Conservation (phyloP, 2,888 invertebrate genomes). For the Orthonychiurus folsomi region DNA sequence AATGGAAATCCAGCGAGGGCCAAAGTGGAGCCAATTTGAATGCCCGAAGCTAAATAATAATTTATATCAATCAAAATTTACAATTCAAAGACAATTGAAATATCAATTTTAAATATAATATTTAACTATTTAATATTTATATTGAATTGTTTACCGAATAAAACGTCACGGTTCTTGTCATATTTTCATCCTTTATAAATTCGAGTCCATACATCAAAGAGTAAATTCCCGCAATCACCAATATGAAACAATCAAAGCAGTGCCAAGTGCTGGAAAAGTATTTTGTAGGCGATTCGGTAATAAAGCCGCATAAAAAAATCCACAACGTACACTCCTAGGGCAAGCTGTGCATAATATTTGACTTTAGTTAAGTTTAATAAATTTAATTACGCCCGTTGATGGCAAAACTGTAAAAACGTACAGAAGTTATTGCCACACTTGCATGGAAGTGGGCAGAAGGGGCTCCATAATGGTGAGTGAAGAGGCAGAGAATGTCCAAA, state of each 20-base stretch:
- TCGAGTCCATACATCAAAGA: not conserved
- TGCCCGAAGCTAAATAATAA: slow-evolving; percentile 18
- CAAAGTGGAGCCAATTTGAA: slow-evolving; percentile 26
- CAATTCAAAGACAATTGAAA: no score
- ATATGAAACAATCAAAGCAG: not conserved
- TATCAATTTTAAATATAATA: slow-evolving; percentile 6
- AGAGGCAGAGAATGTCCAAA: not conserved
- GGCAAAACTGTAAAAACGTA: no score
- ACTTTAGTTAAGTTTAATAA: not conserved
- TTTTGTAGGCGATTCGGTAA: not conserved
- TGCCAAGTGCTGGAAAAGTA: not conserved
- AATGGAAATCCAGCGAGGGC: slow-evolving; percentile 18
- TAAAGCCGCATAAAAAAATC: not conserved
- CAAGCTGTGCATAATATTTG: not conserved
- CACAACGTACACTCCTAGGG: not conserved
- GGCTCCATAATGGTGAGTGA: not conserved
- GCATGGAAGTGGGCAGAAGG: not conserved
- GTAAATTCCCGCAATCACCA: not conserved
- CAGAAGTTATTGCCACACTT: not conserved
- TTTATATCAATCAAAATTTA: no score
- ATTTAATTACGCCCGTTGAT: not conserved
- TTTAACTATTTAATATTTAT: not conserved
- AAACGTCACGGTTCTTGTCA: not conserved
- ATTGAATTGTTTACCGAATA: not conserved
- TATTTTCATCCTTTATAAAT: not conserved